A percentile compares a stretch with the other conserved stretches of the same genome.
Conservation (phyloP, 2,888 invertebrate species). For the Lingula anatina region DNA sequence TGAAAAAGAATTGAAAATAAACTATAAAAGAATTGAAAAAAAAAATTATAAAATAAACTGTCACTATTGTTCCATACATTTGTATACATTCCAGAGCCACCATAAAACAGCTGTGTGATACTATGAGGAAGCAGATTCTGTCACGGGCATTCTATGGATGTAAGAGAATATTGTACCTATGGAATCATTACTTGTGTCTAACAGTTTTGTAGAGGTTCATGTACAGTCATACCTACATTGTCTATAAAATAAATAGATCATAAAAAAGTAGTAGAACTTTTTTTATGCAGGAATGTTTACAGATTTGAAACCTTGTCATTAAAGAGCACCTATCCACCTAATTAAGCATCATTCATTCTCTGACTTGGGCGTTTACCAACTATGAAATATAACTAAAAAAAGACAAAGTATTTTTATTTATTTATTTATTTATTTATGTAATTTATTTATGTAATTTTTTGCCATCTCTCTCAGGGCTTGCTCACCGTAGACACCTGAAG, state of each 20-base stretch:
- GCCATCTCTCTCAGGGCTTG: conserved; percentile 69
- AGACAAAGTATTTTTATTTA: too few relatives aligned
- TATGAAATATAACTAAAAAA: too few relatives aligned
- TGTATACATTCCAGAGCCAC: conserved; percentile 54
- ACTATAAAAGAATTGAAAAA: too few relatives aligned
- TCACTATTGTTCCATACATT: too few relatives aligned
- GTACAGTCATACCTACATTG: too few relatives aligned
- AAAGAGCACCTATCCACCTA: too few relatives aligned
- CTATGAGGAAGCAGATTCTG: conserved; percentile 91
- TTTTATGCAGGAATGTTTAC: background rate
- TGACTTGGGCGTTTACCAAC: too few relatives aligned
- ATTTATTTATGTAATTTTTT: too few relatives aligned
- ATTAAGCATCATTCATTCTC: too few relatives aligned
- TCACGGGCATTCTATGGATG: conserved; percentile 95
- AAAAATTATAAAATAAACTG: too few relatives aligned
- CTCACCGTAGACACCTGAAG: conserved; percentile 85
- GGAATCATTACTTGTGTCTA: background rate
- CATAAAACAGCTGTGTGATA: conserved; percentile 78
- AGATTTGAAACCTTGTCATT: background rate
- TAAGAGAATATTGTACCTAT: conserved; percentile 31
- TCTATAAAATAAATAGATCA: background rate
- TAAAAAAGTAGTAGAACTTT: background rate
- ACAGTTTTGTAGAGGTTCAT: background rate
- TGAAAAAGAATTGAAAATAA: too few relatives aligned
- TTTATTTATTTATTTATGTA: too few relatives aligned